A percentile compares a stretch with the other conserved stretches of the same genome.
Evolutionary conservation across 2,113 vertebrate genomes (phyloP).

Genomic region (Ellobius talpinus): DNA sequence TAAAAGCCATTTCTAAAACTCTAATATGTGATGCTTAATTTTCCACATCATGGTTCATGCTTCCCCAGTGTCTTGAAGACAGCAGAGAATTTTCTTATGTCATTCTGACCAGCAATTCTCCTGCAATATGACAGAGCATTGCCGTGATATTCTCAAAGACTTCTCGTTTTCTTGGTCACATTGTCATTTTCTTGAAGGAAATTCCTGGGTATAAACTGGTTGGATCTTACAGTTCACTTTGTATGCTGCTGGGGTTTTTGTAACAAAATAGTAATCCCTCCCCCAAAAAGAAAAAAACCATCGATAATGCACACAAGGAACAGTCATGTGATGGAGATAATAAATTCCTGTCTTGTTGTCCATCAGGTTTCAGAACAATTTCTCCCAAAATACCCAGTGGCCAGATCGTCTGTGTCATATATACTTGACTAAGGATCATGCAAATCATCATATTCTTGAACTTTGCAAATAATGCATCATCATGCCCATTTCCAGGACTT

Average conservation of each 20-base stretch:
- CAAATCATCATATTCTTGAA: constrained; percentile 86
- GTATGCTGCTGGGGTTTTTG: not conserved
- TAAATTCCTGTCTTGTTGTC: constrained; percentile 41
- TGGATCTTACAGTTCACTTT: not conserved
- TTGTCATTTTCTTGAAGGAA: not conserved
- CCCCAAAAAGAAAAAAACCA: not conserved
- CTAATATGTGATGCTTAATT: not conserved
- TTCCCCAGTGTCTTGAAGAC: not conserved
- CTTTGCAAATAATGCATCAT: constrained; percentile 81
- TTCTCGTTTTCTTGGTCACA: not conserved
- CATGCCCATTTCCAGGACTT: constrained; percentile 79
- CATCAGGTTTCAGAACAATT: constrained; percentile 84
- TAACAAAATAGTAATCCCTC: not conserved
- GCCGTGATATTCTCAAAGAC: not conserved
- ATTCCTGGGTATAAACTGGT: constrained; percentile 10
- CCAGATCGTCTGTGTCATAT: constrained; percentile 87
- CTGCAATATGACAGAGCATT: not conserved
- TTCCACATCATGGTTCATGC: not conserved
- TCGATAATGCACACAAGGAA: not conserved
- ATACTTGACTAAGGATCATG: constrained; percentile 85
- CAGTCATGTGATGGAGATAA: not conserved
- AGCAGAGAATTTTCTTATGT: not conserved
- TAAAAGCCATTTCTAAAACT: not conserved
- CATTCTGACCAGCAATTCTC: not conserved
- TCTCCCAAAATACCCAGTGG: constrained; percentile 83